phyloP scores from a whole-genome alignment of 2,888 invertebrate species.

The Agrochola litura region DNA sequence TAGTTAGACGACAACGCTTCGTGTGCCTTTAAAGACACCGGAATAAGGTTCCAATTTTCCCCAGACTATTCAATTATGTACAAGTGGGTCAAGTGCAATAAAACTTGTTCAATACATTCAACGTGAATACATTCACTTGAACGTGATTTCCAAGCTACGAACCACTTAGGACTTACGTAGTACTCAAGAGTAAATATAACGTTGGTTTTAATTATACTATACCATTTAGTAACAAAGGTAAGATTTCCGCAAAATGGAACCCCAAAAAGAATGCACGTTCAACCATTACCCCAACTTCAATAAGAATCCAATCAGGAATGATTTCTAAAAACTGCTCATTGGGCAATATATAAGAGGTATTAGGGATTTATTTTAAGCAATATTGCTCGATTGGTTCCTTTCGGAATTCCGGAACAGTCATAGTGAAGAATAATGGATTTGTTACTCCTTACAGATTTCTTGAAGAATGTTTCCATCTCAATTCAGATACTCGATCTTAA shows the following conservation, averaged over 20 bases:
- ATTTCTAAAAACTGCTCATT: slow-evolving; percentile 27
- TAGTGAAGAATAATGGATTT: slow-evolving; percentile 11
- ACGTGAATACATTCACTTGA: background rate
- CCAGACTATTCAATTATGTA: slow-evolving; percentile 2
- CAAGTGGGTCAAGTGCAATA: slow-evolving; percentile 15
- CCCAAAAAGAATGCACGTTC: background rate
- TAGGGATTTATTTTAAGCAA: slow-evolving; percentile 32
- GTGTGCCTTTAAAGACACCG: background rate
- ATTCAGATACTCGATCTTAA: background rate
- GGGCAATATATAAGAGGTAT: slow-evolving; percentile 25
- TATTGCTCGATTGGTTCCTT: slow-evolving; percentile 26
- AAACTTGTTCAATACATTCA: slow-evolving; percentile 15
- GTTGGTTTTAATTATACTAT: slow-evolving; percentile 1
- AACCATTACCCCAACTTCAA: slow-evolving; percentile 19
- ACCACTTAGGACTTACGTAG: too few relatives aligned
- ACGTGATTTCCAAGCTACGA: slow-evolving; percentile 17
- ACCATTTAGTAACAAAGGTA: background rate
- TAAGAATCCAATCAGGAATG: slow-evolving; percentile 34
- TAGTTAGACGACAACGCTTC: background rate
- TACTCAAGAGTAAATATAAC: background rate
- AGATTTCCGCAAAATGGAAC: background rate
- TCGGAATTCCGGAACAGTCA: slow-evolving; percentile 3
- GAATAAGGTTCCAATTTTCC: background rate
- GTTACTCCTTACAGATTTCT: background rate
- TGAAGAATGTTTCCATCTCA: background rate